Evolutionary conservation across 2,113 vertebrate genomes (phyloP), one percentile per base, ranked within the genome.

Genomic region (Danionella cerebrum): DNA sequence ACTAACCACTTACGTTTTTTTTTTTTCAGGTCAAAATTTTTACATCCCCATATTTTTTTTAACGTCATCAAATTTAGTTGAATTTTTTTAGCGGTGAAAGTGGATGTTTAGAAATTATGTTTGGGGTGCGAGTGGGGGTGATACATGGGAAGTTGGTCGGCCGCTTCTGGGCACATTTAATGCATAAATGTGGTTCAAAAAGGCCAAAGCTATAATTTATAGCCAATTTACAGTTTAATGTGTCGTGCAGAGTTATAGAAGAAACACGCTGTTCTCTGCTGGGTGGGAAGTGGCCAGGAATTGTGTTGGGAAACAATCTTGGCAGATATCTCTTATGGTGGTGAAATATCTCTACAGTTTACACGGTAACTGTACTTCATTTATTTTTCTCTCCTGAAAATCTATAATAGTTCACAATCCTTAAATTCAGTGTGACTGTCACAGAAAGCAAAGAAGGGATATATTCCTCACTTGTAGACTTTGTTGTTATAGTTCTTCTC

Each of bases 381-480:
- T n/a, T n/a, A n/a, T n/a, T n/a, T n/a, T n/a, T n/a, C n/a, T n/a
- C n/a, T n/a, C n/a, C n/a, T n/a, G n/a, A n/a, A n/a, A n/a, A n/a
- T n/a, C n/a, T n/a, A n/a, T n/a, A n/a, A n/a, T n/a, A n/a, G n/a
- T n/a, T n/a, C n/a, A n/a, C n/a, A n/a, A n/a, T n/a, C n/a, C 50
- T 16, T 11, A 33, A 53, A 33, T 16, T 29, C n/a, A 27, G 3
- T 2, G 2, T 16, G n/a, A 6, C 31, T 31, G 2, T 36, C 8
- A 50, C 9, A 14, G 3, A n/a, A 47, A 9, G 16, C 4, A 22
- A 9, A 29, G 2, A 39, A 33, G 27, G 10, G 1, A 9, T n/a
- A 62, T 18, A 44, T 63, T 42, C 80, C 94, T 93, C 83, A 97
- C 96, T 90, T 97, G 90, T 98, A 98, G 31, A 91, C 89, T n/a